Conservation (phyloP, 2,113 vertebrate genomes). For the Herpetotheres cachinnans region DNA sequence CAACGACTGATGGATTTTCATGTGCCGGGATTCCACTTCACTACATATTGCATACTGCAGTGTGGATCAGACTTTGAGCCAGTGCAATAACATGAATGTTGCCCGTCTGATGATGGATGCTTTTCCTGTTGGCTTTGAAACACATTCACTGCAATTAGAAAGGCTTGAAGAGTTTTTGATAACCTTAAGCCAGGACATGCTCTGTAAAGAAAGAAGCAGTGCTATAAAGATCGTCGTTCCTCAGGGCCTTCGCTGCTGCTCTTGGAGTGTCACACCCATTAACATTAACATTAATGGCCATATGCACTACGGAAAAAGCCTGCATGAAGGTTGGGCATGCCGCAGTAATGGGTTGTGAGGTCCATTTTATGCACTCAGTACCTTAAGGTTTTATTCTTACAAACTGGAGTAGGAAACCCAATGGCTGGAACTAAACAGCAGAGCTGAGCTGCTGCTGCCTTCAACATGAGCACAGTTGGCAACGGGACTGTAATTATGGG, state of each 20-base stretch:
- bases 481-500: background rate
- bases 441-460: background rate
- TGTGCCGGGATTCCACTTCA: background rate
- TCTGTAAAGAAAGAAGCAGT: background rate
- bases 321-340: background rate
- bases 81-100: background rate
- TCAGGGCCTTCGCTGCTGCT: background rate
- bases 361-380: background rate
- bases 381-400: background rate
- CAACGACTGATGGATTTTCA: background rate
- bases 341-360: background rate
- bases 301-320: background rate
- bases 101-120: fast-evolving
- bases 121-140: background rate
- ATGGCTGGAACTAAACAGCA: background rate
- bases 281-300: background rate
- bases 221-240: background rate
- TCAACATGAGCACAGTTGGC: fast-evolving
- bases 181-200: background rate
- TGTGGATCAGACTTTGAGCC: background rate
- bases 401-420: background rate
- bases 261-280: background rate
- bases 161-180: background rate
- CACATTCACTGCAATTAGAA: background rate
- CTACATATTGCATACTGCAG: background rate